Conservation (phyloP, 35 echinoderm and acorn worm species). For the Stichopus chloronotus region DNA sequence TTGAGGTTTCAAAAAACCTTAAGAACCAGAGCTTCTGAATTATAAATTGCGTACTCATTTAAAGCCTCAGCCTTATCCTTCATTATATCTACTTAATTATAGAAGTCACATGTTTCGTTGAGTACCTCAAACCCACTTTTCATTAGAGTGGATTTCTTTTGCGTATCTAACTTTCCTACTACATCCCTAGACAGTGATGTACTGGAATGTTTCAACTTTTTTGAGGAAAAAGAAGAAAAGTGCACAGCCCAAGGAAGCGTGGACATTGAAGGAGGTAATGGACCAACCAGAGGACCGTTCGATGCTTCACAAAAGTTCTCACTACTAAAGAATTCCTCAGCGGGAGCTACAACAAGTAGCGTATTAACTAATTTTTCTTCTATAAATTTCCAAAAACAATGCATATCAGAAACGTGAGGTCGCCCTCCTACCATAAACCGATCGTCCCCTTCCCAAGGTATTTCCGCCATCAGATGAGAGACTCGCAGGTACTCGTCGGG, state of each 20-base stretch:
- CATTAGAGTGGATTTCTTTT: neutral
- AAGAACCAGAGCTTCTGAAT: too few relatives aligned
- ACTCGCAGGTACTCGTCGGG: neutral
- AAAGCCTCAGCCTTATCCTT: too few relatives aligned
- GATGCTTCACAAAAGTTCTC: neutral
- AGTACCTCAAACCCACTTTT: neutral
- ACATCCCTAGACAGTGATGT: neutral
- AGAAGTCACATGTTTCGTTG: neutral
- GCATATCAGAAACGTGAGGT: conserved; percentile 33
- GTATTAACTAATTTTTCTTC: neutral
- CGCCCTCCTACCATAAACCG: neutral
- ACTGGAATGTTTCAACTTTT: neutral
- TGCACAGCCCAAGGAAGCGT: conserved; percentile 13
- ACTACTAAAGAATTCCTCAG: neutral
- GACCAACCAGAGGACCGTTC: neutral
- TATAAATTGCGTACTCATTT: too few relatives aligned
- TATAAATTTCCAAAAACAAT: neutral
- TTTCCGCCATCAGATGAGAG: conserved; percentile 1
- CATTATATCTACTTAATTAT: neutral
- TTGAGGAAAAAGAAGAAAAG: neutral
- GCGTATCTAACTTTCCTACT: neutral
- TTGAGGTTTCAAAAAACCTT: too few relatives aligned
- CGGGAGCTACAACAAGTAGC: neutral
- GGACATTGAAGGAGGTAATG: neutral
- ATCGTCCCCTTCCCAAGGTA: neutral